These are phyloP conservation scores for Pollenia griseotomentosa DNA, from an alignment of 2,888 invertebrate genomes.

Conservation along the genomic window DNA sequence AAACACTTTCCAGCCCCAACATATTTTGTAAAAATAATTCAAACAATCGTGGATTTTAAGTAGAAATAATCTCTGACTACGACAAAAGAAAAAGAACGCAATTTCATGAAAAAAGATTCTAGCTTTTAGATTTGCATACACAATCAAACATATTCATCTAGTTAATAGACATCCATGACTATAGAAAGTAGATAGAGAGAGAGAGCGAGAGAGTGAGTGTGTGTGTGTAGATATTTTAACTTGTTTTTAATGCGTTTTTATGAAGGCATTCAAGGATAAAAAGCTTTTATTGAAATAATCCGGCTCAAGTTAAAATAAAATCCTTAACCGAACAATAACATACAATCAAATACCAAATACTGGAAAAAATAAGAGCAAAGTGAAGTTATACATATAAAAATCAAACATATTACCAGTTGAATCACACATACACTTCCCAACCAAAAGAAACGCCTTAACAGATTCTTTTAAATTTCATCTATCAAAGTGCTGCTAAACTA, in stretches of 20 bases:
- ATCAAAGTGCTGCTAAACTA: constrained; percentile 80
- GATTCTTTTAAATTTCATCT: constrained; percentile 51
- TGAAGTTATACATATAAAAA: constrained; percentile 31
- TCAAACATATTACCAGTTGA: constrained; percentile 40
- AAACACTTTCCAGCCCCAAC: constrained; percentile 48
- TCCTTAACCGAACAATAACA: constrained; percentile 61
- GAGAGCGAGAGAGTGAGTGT: neutral
- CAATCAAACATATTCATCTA: no score
- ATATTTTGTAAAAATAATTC: constrained; percentile 46
- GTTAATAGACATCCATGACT: neutral
- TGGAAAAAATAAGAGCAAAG: neutral
- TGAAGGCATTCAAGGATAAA: constrained; percentile 68
- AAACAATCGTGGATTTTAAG: constrained; percentile 65
- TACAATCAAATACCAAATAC: constrained; percentile 50
- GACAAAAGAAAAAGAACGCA: constrained; percentile 22
- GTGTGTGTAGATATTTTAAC: constrained; percentile 34
- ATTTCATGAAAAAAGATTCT: constrained; percentile 32
- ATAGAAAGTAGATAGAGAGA: neutral
- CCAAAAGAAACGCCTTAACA: constrained; percentile 4
- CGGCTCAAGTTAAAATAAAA: constrained; percentile 67
- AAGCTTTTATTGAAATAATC: constrained; percentile 76
- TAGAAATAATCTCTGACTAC: constrained; percentile 61
- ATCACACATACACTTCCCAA: constrained; percentile 3
- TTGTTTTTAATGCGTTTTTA: constrained; percentile 64
- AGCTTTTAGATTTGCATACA: constrained; percentile 53